These are phyloP conservation scores for Protodeltote pygarga DNA, from an alignment of 2,888 invertebrate species.

Conservation along the genomic window DNA sequence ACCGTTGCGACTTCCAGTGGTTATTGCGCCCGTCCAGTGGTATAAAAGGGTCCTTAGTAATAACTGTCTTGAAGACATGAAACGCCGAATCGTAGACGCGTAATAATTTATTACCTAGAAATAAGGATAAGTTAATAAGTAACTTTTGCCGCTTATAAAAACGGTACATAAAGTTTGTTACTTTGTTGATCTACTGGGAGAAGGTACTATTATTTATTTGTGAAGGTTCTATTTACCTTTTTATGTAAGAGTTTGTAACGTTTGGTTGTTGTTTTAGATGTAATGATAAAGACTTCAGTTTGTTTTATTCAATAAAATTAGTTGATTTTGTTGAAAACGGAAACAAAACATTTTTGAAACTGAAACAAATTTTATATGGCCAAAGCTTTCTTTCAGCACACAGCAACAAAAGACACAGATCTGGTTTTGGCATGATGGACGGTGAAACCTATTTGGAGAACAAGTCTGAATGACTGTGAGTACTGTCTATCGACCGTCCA, in stretches of 20 bases:
- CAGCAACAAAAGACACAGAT: too few species aligned
- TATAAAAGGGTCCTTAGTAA: slow-evolving; percentile 69
- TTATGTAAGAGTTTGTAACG: slow-evolving; percentile 9
- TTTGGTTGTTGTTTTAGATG: too few species aligned
- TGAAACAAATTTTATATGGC: too few species aligned
- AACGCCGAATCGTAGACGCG: slow-evolving; percentile 56
- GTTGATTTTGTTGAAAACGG: too few species aligned
- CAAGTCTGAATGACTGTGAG: too few species aligned
- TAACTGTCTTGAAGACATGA: slow-evolving; percentile 67
- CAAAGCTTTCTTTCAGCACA: too few species aligned
- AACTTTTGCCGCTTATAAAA: slow-evolving; percentile 51
- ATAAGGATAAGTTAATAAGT: slow-evolving; percentile 51
- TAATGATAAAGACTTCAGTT: slow-evolving; percentile 3
- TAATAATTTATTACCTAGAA: slow-evolving; percentile 58
- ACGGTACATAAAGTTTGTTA: slow-evolving; percentile 53
- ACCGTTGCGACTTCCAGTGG: slow-evolving; percentile 69
- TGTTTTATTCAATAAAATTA: too few species aligned
- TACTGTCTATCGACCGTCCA: too few species aligned
- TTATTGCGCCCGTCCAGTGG: slow-evolving; percentile 69
- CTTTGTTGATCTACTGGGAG: slow-evolving; percentile 44
- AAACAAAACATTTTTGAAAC: too few species aligned
- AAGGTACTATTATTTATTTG: slow-evolving; percentile 45
- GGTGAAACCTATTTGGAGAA: too few species aligned
- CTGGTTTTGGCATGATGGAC: too few species aligned
- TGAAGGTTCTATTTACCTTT: slow-evolving; percentile 28